phyloP scores from a whole-genome alignment of 2,797 vertebrate genomes.

The Melanotaenia pygmaea region DNA sequence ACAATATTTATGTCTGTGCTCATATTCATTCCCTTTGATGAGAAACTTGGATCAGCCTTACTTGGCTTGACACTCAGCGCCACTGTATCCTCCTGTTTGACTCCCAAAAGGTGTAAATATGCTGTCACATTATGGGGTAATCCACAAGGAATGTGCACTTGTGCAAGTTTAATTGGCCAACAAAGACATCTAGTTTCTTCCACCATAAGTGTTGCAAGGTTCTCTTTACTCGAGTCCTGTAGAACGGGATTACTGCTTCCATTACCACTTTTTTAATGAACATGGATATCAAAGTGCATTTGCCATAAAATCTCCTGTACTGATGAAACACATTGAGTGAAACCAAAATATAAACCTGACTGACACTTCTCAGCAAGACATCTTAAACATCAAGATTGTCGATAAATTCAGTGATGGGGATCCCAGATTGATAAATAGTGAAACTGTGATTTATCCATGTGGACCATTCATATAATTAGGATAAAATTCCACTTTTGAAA shows the following conservation, averaged over 20 bases:
- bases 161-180: background rate
- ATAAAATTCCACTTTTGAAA: background rate
- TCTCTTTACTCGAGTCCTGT: background rate
- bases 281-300: no score
- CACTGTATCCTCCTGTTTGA: background rate
- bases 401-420: background rate
- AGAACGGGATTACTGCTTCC: background rate
- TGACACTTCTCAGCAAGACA: background rate
- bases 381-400: background rate
- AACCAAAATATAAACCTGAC: background rate
- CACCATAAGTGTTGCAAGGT: background rate
- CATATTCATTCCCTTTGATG: background rate
- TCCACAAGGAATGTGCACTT: background rate
- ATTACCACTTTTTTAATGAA: no score
- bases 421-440: background rate
- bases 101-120: background rate
- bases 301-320: no score
- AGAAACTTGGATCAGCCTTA: background rate
- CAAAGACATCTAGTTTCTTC: background rate
- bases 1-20: background rate
- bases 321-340: no score
- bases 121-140: background rate
- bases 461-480: background rate
- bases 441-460: background rate
- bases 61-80: background rate